Evolutionary conservation across 2,797 vertebrate genomes (phyloP).

Genomic region (Helarctos malayanus): DNA sequence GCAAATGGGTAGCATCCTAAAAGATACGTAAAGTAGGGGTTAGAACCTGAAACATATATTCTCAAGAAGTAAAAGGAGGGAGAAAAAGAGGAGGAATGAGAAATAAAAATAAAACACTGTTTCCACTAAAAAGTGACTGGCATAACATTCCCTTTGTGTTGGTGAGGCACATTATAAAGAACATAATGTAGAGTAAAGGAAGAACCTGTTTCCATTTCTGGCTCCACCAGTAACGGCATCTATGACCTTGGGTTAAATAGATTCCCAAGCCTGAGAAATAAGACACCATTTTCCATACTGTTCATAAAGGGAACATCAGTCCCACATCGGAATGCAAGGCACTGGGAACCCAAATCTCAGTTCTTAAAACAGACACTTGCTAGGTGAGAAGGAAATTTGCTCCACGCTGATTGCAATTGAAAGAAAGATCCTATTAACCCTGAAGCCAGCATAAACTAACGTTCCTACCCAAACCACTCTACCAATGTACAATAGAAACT

Average conservation of each 20-base stretch:
- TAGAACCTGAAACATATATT: constrained; percentile 17
- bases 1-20: neutral
- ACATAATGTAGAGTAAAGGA: neutral
- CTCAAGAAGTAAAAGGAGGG: neutral
- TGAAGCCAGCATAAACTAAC: neutral
- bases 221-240: neutral
- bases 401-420: neutral
- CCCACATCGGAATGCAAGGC: neutral
- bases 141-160: neutral
- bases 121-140: neutral
- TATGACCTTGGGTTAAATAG: neutral
- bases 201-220: neutral
- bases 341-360: neutral
- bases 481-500: neutral
- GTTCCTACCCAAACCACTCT: neutral
- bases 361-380: neutral
- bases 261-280: constrained; percentile 28
- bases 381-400: constrained; percentile 3
- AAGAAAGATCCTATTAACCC: neutral
- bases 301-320: neutral
- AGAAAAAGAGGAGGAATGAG: neutral
- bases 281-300: neutral
- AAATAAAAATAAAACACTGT: neutral
- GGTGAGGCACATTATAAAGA: neutral
- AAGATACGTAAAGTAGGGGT: neutral